Percentiles rank a stretch among this genome's conserved stretches.
phyloP scores from a whole-genome alignment of 2,797 vertebrate species.

The Danionella dracula region DNA sequence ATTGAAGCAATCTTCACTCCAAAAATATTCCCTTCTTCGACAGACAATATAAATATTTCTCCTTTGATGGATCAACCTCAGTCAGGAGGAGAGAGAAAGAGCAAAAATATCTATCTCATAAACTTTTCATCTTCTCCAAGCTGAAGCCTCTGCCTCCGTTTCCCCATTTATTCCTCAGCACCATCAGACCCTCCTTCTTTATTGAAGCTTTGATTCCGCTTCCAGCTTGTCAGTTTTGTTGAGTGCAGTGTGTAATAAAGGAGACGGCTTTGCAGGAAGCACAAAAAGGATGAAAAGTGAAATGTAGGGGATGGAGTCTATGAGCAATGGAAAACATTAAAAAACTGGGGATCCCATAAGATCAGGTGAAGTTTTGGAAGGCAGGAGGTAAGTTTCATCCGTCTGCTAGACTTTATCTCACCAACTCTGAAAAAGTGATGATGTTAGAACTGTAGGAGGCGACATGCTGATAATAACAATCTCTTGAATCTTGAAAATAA shows the following conservation, averaged over 20 bases:
- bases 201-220: constrained; percentile 70
- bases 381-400: constrained; percentile 61
- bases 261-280: constrained; percentile 57
- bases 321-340: constrained; percentile 52
- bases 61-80: constrained; percentile 13
- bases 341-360: constrained; percentile 36
- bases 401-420: constrained; percentile 62
- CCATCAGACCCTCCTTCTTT: constrained; percentile 61
- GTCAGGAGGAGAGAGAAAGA: constrained; percentile 64
- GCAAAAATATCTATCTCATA: constrained; percentile 67
- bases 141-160: constrained; percentile 51
- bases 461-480: constrained; percentile 32
- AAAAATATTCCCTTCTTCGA: background rate
- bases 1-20: background rate
- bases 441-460: constrained; percentile 40
- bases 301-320: constrained; percentile 28
- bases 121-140: constrained; percentile 66
- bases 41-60: constrained; percentile 39
- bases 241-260: constrained; percentile 69
- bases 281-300: constrained; percentile 44
- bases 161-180: constrained; percentile 63
- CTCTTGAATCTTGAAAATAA: background rate
- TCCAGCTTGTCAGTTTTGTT: constrained; percentile 65
- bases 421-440: no score
- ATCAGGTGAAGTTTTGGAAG: constrained; percentile 39